A percentile compares a stretch with the other conserved stretches of the same genome.
Evolutionary conservation across 2,888 invertebrate genomes (phyloP).

Genomic region (Zaprionus bogoriensis): DNA sequence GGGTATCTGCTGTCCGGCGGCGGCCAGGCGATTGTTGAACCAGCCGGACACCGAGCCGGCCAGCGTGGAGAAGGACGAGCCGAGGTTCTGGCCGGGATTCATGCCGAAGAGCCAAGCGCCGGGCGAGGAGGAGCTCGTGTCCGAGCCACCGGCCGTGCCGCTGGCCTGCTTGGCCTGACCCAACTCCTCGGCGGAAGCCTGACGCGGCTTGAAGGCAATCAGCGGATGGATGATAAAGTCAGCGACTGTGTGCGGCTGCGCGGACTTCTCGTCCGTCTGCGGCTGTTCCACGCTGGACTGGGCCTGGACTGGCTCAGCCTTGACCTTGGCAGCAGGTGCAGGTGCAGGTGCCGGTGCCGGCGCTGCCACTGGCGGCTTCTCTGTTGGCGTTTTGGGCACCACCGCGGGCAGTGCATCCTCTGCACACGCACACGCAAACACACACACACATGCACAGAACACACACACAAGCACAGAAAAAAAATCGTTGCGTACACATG

Average conservation of each 20-base stretch:
- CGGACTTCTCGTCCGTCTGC: constrained; percentile 19
- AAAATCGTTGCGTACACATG: constrained; percentile 45
- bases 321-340: constrained; percentile 5
- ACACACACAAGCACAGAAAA: constrained; percentile 56
- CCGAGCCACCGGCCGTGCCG: background rate
- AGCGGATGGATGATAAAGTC: constrained; percentile 79
- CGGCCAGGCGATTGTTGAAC: constrained; percentile 76
- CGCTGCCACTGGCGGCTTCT: constrained; percentile 43
- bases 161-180: constrained; percentile 60
- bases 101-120: constrained; percentile 71
- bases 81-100: constrained; percentile 74
- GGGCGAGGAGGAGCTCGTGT: constrained; percentile 25
- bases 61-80: constrained; percentile 69
- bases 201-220: constrained; percentile 77
- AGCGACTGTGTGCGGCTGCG: constrained; percentile 74
- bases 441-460: constrained; percentile 16
- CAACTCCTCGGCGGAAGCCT: constrained; percentile 46
- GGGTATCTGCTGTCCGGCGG: constrained; percentile 65
- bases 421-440: constrained; percentile 25
- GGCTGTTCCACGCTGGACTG: constrained; percentile 4
- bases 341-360: background rate
- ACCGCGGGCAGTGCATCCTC: constrained; percentile 48
- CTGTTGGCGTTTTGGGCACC: constrained; percentile 56
- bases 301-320: background rate
- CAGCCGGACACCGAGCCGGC: constrained; percentile 80